A percentile compares a stretch with the other conserved stretches of the same genome.
These are phyloP conservation scores for Stigmatopora argus DNA, from an alignment of 2,113 vertebrate species.

Conservation along the genomic window DNA sequence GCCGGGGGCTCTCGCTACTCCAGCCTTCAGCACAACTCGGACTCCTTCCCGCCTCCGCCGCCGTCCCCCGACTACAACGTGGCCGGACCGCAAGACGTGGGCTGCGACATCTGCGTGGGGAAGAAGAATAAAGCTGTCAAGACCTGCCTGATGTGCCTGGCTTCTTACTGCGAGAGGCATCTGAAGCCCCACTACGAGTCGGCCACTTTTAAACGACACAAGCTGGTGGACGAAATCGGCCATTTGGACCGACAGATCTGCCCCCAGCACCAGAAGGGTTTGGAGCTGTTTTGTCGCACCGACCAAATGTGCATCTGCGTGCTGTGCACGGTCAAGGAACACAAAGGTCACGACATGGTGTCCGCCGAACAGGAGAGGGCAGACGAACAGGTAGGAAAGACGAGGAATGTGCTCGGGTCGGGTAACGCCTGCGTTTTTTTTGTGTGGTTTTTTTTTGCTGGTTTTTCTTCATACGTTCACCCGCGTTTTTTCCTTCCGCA, in stretches of 20 bases:
- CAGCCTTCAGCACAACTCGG: slow-evolving; percentile 39
- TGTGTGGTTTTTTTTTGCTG: not conserved
- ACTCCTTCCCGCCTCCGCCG: slow-evolving; percentile 63
- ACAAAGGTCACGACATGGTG: slow-evolving; percentile 77
- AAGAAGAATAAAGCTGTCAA: slow-evolving; percentile 76
- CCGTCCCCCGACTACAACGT: slow-evolving; percentile 75
- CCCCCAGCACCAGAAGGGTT: slow-evolving; percentile 71
- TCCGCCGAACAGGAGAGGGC: slow-evolving; percentile 73
- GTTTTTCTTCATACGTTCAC: not conserved
- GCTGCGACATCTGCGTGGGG: slow-evolving; percentile 79
- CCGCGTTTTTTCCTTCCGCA: slow-evolving; percentile 21
- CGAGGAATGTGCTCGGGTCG: not conserved
- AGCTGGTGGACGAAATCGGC: slow-evolving; percentile 76
- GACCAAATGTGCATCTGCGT: slow-evolving; percentile 71
- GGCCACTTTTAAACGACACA: slow-evolving; percentile 83
- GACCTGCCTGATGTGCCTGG: slow-evolving; percentile 87
- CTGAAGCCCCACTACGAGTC: slow-evolving; percentile 83
- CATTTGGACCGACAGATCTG: slow-evolving; percentile 70
- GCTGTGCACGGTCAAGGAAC: slow-evolving; percentile 76
- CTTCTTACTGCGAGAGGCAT: slow-evolving; percentile 85
- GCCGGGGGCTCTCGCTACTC: slow-evolving; percentile 47
- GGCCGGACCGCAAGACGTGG: slow-evolving; percentile 66
- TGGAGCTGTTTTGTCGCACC: slow-evolving; percentile 73
- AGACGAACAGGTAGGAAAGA: slow-evolving; percentile 66
- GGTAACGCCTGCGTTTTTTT: not conserved